Evolutionary conservation across 1,140 invertebrate species (phyloP).

Genomic region (Sarcophaga bullata): DNA sequence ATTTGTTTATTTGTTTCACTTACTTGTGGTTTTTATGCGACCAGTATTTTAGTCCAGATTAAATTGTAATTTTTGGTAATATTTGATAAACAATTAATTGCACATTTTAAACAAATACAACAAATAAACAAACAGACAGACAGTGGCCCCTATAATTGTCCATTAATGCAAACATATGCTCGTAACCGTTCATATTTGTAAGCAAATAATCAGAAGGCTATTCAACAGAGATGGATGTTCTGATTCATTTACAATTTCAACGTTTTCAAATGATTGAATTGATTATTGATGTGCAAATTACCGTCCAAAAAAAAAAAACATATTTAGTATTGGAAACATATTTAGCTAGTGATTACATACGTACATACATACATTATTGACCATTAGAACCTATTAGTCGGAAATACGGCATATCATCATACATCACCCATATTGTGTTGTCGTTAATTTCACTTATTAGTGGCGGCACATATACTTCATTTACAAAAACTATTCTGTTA

Average conservation of each 20-base stretch:
- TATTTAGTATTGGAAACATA: too few species aligned
- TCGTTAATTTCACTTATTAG: too few species aligned
- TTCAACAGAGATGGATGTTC: background rate
- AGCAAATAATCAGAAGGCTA: background rate
- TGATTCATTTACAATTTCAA: background rate
- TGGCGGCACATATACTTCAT: too few species aligned
- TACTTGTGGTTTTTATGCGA: constrained; percentile 8
- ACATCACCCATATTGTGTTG: too few species aligned
- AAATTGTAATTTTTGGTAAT: constrained; percentile 20
- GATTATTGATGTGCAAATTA: background rate
- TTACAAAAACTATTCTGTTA: too few species aligned
- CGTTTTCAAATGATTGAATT: background rate
- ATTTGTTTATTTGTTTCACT: background rate
- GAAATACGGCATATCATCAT: too few species aligned
- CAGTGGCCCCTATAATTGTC: background rate
- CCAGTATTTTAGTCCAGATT: constrained; percentile 3
- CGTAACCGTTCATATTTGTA: background rate
- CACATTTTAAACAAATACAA: background rate
- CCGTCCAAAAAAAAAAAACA: too few species aligned
- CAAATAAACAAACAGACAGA: too few species aligned
- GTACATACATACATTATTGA: too few species aligned
- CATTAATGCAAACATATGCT: background rate
- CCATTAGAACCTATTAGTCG: too few species aligned
- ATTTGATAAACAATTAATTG: constrained; percentile 15
- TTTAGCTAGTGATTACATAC: too few species aligned